These are phyloP conservation scores for Bursaphelenchus mucronatus DNA, from an alignment of 1,140 invertebrate species.

Conservation along the genomic window DNA sequence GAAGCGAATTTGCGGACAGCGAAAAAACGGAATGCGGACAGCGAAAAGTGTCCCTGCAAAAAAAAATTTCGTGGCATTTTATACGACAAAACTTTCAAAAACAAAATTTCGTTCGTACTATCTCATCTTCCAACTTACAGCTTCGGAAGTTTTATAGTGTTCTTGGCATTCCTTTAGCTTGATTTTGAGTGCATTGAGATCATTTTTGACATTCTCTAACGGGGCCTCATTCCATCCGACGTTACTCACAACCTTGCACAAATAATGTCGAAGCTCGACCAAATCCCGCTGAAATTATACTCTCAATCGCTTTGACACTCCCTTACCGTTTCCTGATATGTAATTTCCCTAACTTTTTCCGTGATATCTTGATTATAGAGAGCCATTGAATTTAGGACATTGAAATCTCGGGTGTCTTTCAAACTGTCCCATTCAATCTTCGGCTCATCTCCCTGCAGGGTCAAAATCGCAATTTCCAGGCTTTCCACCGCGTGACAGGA, in stretches of 20 bases:
- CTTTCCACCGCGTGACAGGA: conserved; percentile 33
- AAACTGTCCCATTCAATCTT: conserved; percentile 30
- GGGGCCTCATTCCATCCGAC: conserved; percentile 1
- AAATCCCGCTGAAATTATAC: conserved; percentile 7
- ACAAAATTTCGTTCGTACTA: too few species aligned
- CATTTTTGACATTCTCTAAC: background rate
- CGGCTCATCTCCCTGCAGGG: conserved; percentile 21
- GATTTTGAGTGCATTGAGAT: background rate
- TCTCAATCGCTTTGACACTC: background rate
- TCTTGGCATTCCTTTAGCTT: conserved; percentile 6
- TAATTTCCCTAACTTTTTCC: conserved; percentile 5
- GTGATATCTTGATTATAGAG: conserved; percentile 1
- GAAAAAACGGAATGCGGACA: too few species aligned
- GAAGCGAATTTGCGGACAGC: too few species aligned
- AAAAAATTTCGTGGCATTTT: background rate
- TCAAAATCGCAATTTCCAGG: conserved; percentile 24
- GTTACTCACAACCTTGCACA: conserved; percentile 1
- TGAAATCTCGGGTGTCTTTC: conserved; percentile 28
- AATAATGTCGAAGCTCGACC: background rate
- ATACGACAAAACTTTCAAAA: conserved; percentile 1
- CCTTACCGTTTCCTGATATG: conserved; percentile 7
- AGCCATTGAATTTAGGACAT: background rate
- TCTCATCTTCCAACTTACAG: conserved; percentile 7
- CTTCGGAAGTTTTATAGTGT: background rate
- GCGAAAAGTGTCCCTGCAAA: too few species aligned